phyloP scores from a whole-genome alignment of 2,888 invertebrate species.

The Ichneumoninae sp. region DNA sequence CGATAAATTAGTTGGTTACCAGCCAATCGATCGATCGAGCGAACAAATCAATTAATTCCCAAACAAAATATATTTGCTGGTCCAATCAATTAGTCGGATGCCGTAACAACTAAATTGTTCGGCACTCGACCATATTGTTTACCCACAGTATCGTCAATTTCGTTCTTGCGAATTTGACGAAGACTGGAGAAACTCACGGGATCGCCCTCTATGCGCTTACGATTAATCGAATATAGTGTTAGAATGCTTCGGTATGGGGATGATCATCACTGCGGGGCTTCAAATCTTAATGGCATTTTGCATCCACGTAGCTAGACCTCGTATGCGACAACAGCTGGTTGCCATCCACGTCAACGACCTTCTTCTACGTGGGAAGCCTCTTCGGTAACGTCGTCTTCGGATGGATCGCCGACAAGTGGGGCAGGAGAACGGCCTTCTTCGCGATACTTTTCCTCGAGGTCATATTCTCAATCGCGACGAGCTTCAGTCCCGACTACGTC shows the following conservation, averaged over 20 bases:
- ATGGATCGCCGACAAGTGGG: constrained; percentile 89
- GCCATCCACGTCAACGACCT: constrained; percentile 87
- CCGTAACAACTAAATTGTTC: too few relatives aligned
- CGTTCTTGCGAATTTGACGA: not conserved
- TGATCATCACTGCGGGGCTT: constrained; percentile 61
- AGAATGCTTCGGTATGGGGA: constrained; percentile 24
- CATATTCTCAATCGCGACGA: constrained; percentile 87
- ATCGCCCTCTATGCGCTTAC: not conserved
- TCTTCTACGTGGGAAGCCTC: constrained; percentile 89
- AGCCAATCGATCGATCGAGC: not conserved
- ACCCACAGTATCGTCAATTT: too few relatives aligned
- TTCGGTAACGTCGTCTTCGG: constrained; percentile 89
- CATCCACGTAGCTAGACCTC: constrained; percentile 86
- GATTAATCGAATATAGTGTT: constrained; percentile 24
- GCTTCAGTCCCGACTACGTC: constrained; percentile 87
- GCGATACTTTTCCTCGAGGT: constrained; percentile 88
- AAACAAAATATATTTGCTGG: too few relatives aligned
- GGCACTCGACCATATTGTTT: too few relatives aligned
- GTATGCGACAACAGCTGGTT: constrained; percentile 88
- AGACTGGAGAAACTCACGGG: not conserved
- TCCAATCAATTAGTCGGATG: too few relatives aligned
- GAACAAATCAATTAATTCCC: not conserved
- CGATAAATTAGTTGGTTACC: not conserved
- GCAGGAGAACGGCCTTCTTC: constrained; percentile 87
- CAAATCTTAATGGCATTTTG: constrained; percentile 81